Base-by-base conservation (phyloP, 2,797 vertebrate genomes). In the Carcharodon carcharias region DNA sequence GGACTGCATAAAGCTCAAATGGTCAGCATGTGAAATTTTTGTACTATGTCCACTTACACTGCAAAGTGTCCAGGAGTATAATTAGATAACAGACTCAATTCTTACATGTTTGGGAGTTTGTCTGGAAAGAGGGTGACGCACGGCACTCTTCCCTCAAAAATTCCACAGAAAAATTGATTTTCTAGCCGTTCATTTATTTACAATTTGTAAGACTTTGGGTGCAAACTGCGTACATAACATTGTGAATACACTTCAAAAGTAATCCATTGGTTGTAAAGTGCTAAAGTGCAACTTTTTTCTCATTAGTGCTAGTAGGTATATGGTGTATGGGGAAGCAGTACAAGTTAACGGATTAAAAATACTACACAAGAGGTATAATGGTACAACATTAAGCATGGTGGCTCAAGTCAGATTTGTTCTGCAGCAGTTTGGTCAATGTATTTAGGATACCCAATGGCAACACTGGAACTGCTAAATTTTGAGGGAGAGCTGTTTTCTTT, bases 1-100 rank as follows among this genome's bases (percentile, higher is more conserved):
- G 35, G 58, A 92, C 58, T n/a, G n/a, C n/a, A 58, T 35, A 63
- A 63, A 23, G 89, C 28, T 63, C 61, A n/a, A 92, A 92, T n/a
- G 35, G 16, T 35, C 89, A 61, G 31, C 58, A 91, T 63, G 89
- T 6, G 31, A 92, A 92, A 92, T 61, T 12, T 61, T n/a, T 92
- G 56, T n/a, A n/a, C 58, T 18, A 63, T 92, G 89, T 92, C 58
- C 58, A n/a, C n/a, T 92, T 92, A n/a, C 65, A 92, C 61, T n/a
- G 61, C 61, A 92, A 92, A 92, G 61, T 91, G 0, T 50, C 16
- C 8, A n/a, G 88, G 3, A 14, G 56, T 35, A 92, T 63, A 63
- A n/a, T 35, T 92, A n/a, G 61, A 40, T 40, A 65, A 65, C 35
- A 40, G 89, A 65, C 63, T 63, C 1, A 1, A 40, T 40, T 16